Conservation (phyloP, 2,888 invertebrate genomes). For the Acrobasis consociella region DNA sequence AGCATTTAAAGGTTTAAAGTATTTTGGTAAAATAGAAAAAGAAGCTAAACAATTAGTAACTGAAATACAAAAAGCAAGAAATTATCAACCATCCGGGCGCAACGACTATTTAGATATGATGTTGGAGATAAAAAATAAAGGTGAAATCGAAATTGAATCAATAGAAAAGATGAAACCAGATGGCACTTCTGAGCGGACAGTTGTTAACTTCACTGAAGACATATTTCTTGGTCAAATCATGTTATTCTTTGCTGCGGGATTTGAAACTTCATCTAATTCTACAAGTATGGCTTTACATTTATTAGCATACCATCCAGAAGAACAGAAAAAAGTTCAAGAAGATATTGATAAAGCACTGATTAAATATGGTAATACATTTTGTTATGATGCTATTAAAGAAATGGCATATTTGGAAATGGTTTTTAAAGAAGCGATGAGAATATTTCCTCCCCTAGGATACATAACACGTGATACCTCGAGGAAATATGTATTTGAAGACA, state of each 20-base stretch:
- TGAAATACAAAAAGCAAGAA: conserved; percentile 16
- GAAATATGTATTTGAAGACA: conserved; percentile 33
- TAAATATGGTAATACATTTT: conserved; percentile 32
- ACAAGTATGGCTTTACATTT: conserved; percentile 46
- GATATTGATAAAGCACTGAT: conserved; percentile 30
- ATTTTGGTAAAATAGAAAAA: conserved; percentile 24
- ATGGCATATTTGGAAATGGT: conserved; percentile 37
- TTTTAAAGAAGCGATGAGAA: conserved; percentile 30
- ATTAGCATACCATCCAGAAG: conserved; percentile 47
- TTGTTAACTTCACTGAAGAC: conserved; percentile 4
- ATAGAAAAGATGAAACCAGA: conserved; percentile 20
- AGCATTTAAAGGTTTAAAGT: conserved; percentile 31
- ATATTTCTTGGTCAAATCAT: conserved; percentile 9
- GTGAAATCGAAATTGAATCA: conserved; percentile 21
- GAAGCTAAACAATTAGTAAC: neutral
- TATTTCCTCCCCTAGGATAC: conserved; percentile 34
- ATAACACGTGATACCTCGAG: conserved; percentile 30
- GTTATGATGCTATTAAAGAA: conserved; percentile 34
- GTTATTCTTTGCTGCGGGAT: conserved; percentile 37
- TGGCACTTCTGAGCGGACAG: conserved; percentile 16
- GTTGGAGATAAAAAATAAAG: conserved; percentile 20
- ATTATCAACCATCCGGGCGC: conserved; percentile 17
- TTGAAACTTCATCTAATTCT: conserved; percentile 46
- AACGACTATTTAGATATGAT: conserved; percentile 24
- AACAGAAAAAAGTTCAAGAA: conserved; percentile 49